Evolutionary conservation across 1,140 invertebrate genomes (phyloP), one percentile per base, ranked within the genome.

Genomic region (Chionoecetes opilio): DNA sequence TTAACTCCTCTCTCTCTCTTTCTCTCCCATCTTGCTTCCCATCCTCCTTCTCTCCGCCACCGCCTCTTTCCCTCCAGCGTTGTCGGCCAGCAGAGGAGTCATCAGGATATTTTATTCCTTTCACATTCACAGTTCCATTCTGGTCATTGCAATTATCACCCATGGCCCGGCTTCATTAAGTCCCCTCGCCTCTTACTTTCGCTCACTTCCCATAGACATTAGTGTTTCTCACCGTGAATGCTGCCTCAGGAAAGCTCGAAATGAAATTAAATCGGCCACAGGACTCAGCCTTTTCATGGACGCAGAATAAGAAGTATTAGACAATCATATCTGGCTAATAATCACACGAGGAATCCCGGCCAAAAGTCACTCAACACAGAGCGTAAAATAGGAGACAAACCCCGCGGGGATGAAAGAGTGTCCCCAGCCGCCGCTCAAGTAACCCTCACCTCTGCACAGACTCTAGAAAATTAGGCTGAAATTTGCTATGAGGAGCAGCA

Each of bases 71-170:
- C 85, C 87, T 37, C 21, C 38, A 53, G 87, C 53, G 53, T 86
- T 34, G 32, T 75, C 63, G 93, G 87, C 3, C 86, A 31, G 37
- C 86, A 9, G 94, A 95, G 94, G 94, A 95, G 94, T 88, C 94
- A 91, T 95, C 94, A 92, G 94, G 94, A 92, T 95, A 95, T 95
- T 95, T 95, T 95, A 95, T 95, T 95, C 94, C 90, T 75, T 95
- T 95, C 94, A 95, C 94, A 95, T 95, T 95, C 90, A 95, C 94
- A 95, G 94, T 95, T 95, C 94, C 94, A 95, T 92, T 95, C 94
- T 92, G 90, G 94, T 95, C 94, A 37, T 46, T 87, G 94, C 94
- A 95, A 95, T 95, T 95, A 95, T 95, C 94, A 95, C 94, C 94
- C 94, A n/a, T 34, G 90, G 94, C 87, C 90, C 90, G 46, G 90